Conservation (phyloP, 2,113 vertebrate genomes). For the Lampris incognitus region DNA sequence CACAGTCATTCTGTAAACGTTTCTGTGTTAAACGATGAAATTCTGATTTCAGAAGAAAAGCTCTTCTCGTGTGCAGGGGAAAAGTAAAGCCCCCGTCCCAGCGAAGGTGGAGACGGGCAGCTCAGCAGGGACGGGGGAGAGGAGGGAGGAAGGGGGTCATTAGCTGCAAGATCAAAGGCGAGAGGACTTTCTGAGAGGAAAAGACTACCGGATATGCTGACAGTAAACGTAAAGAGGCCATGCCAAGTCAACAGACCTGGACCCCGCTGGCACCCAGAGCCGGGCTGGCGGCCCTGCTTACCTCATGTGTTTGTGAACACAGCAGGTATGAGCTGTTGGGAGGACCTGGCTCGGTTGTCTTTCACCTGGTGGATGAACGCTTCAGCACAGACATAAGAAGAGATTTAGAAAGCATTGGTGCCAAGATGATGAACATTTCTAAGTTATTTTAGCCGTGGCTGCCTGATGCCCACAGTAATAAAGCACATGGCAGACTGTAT, state of each 20-base stretch:
- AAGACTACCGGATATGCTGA: conserved; percentile 34
- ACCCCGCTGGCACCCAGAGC: conserved; percentile 32
- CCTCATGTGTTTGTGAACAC: conserved; percentile 81
- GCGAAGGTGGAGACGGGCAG: conserved; percentile 39
- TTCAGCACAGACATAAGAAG: conserved; percentile 41
- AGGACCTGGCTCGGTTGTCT: conserved; percentile 58
- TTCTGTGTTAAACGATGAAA: no score
- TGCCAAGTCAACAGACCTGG: conserved; percentile 60
- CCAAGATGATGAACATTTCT: background rate
- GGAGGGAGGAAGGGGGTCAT: conserved; percentile 36
- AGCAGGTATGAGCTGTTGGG: conserved; percentile 74
- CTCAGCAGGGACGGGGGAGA: conserved; percentile 47
- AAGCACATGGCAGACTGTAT: background rate
- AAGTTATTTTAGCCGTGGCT: background rate
- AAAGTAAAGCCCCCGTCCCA: conserved; percentile 11
- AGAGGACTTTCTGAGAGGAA: conserved; percentile 18
- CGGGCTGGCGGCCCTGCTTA: conserved; percentile 37
- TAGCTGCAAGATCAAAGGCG: conserved; percentile 66
- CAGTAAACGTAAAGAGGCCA: conserved; percentile 34
- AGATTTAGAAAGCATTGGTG: background rate
- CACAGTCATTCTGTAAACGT: no score
- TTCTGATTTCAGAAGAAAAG: background rate
- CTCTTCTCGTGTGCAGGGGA: conserved; percentile 5
- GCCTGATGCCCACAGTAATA: no score
- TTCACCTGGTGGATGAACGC: conserved; percentile 75